Evolutionary conservation across 2,888 invertebrate species (phyloP).

Genomic region (Melieria picta): DNA sequence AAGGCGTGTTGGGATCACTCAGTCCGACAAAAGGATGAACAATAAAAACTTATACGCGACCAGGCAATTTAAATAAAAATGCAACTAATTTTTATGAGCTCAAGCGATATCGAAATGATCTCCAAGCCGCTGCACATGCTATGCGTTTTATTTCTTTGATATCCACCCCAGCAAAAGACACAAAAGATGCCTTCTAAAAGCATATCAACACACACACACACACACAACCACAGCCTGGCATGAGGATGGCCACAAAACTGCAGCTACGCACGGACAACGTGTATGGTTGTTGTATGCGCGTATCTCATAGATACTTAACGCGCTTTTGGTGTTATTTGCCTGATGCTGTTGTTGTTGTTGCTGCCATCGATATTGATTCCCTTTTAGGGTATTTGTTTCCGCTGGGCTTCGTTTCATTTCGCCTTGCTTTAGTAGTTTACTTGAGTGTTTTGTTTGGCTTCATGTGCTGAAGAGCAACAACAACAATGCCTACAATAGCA

Average conservation of each 20-base stretch:
- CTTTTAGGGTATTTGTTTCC: neutral
- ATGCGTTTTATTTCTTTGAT: no score
- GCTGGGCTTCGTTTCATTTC: neutral
- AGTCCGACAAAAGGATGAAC: no score
- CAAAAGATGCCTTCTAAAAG: neutral
- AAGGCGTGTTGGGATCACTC: no score
- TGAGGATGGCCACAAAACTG: neutral
- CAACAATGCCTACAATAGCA: constrained; percentile 4
- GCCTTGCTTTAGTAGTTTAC: constrained; percentile 1
- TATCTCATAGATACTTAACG: constrained; percentile 18
- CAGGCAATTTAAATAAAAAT: no score
- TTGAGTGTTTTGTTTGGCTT: constrained; percentile 26
- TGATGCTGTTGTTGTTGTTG: neutral
- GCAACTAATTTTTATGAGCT: no score
- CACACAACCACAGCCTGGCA: neutral
- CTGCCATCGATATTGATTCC: constrained; percentile 20
- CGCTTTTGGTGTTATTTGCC: neutral
- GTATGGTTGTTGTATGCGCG: neutral
- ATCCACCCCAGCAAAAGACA: no score
- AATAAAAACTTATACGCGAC: no score
- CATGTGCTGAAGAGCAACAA: constrained; percentile 4
- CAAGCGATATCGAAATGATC: no score
- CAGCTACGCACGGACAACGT: neutral
- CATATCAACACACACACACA: neutral
- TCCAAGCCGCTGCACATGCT: no score